Percentiles rank a stretch among this genome's conserved stretches.
Evolutionary conservation across 2,113 vertebrate species (phyloP).

Genomic region (Echinops telfairi): DNA sequence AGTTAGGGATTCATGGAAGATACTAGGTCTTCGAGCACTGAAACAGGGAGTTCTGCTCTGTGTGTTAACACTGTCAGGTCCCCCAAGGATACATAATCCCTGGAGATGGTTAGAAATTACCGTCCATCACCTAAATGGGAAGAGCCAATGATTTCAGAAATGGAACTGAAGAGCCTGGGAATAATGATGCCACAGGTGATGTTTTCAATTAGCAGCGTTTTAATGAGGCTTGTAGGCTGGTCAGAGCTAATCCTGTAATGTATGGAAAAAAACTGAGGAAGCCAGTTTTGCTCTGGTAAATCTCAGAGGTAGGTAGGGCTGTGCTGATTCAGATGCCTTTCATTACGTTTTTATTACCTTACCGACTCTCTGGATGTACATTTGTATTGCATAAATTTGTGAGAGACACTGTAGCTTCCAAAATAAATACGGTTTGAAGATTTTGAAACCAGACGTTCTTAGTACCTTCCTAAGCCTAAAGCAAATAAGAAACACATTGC

Average conservation of each 20-base stretch:
- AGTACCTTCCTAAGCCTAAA: no score
- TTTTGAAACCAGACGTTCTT: no score
- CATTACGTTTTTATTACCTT: slow-evolving; percentile 57
- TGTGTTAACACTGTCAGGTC: slow-evolving; percentile 32
- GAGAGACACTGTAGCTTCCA: background rate
- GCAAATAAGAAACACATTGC: background rate
- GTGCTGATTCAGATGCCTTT: slow-evolving; percentile 56
- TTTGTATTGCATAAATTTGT: slow-evolving; percentile 46
- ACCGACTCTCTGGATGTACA: slow-evolving; percentile 18
- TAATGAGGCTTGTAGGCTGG: slow-evolving; percentile 71
- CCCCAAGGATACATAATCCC: background rate
- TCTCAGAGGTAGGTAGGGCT: slow-evolving; percentile 45
- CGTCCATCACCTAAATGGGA: slow-evolving; percentile 39
- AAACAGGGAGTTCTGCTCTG: slow-evolving; percentile 28
- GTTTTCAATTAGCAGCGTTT: slow-evolving; percentile 70
- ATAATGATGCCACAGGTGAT: slow-evolving; percentile 75
- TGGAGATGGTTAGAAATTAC: background rate
- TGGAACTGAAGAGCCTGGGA: slow-evolving; percentile 50
- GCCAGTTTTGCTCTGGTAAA: slow-evolving; percentile 26
- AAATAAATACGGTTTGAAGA: no score
- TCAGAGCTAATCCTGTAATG: slow-evolving; percentile 69
- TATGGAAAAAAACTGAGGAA: slow-evolving; percentile 59
- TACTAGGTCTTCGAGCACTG: slow-evolving; percentile 6
- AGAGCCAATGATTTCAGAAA: slow-evolving; percentile 62
- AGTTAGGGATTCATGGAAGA: background rate